Conservation (phyloP, 1,140 invertebrate species). For the Brachionus rotundiformis region DNA sequence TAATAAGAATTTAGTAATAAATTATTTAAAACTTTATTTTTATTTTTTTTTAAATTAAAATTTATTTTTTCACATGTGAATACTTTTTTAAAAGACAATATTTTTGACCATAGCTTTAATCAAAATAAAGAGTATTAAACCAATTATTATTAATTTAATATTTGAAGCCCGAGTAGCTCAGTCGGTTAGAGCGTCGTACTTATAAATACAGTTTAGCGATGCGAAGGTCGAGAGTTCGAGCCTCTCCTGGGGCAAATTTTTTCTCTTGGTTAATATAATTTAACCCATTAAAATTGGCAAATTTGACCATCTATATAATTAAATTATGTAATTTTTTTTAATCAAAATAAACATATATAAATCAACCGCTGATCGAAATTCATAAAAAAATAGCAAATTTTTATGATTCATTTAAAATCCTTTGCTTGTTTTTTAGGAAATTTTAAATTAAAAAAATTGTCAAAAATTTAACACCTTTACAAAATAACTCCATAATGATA, state of each 20-base stretch:
- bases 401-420: background rate
- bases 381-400: too few relatives aligned
- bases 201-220: conserved; percentile 46
- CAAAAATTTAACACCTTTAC: background rate
- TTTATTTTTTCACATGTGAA: background rate
- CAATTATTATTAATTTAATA: background rate
- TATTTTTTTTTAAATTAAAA: background rate
- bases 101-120: background rate
- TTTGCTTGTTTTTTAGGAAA: background rate
- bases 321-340: too few relatives aligned
- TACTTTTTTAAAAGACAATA: background rate
- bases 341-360: too few relatives aligned
- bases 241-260: conserved; percentile 39
- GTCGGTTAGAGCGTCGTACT: conserved; percentile 45
- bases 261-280: background rate
- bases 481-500: background rate
- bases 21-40: background rate
- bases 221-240: conserved; percentile 46
- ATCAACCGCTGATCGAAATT: too few relatives aligned
- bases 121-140: background rate
- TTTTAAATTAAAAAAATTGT: background rate
- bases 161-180: conserved; percentile 41
- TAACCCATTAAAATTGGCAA: too few relatives aligned
- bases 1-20: background rate
- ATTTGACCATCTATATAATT: too few relatives aligned